These are phyloP conservation scores for Ctenodactylus gundi DNA, from an alignment of 2,113 vertebrate species.

Conservation along the genomic window DNA sequence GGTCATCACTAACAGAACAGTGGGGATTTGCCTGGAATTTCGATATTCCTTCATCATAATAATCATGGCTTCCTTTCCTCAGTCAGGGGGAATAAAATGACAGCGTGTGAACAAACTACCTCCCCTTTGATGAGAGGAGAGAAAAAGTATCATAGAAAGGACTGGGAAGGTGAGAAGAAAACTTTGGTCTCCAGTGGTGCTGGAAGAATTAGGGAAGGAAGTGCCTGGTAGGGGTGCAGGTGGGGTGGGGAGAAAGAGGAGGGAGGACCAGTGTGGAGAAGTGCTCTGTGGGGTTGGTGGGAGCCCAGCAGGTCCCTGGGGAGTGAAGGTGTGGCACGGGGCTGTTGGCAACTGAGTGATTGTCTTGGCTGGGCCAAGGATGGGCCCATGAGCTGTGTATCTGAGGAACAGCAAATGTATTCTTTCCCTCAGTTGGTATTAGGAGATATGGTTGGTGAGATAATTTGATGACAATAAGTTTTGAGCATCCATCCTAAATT, in stretches of 20 bases:
- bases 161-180: neutral
- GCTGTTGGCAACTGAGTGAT: no score
- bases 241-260: neutral
- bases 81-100: neutral
- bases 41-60: fast-evolving
- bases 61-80: neutral
- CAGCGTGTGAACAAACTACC: neutral
- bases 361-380: neutral
- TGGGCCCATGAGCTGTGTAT: neutral
- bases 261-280: neutral
- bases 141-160: neutral
- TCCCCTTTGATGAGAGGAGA: neutral
- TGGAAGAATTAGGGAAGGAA: neutral
- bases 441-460: neutral
- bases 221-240: fast-evolving
- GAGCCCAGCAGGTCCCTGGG: neutral
- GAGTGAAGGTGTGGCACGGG: neutral
- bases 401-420: neutral
- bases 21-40: neutral
- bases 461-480: neutral
- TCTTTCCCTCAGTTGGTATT: neutral
- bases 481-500: neutral
- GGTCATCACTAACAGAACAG: neutral
- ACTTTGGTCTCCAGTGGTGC: neutral
- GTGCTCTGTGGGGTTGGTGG: neutral